These are phyloP conservation scores for Protophormia terraenovae DNA, from an alignment of 2,888 invertebrate genomes.

Conservation along the genomic window DNA sequence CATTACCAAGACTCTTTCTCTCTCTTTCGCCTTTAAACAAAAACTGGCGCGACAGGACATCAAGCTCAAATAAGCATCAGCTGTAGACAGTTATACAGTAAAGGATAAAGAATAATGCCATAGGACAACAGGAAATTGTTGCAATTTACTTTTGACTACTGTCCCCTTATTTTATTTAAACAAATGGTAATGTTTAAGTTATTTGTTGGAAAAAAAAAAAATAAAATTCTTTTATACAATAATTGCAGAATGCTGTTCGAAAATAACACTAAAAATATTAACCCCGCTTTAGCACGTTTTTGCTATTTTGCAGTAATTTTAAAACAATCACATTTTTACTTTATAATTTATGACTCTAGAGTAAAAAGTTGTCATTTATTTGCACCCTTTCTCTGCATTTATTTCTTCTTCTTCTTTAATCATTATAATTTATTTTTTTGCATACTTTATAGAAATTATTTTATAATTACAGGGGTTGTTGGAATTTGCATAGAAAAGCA, in stretches of 20 bases:
- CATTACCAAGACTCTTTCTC: constrained; percentile 16
- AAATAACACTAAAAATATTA: not conserved
- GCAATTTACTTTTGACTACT: constrained; percentile 36
- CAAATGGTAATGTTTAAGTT: constrained; percentile 1
- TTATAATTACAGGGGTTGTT: constrained; percentile 33
- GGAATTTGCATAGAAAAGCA: not conserved
- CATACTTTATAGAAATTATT: constrained; percentile 42
- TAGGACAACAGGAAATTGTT: constrained; percentile 55
- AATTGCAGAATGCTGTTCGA: constrained; percentile 15
- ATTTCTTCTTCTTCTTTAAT: not conserved
- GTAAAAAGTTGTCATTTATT: constrained; percentile 13
- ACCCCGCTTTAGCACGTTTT: constrained; percentile 24
- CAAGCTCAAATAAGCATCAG: not conserved
- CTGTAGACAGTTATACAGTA: not conserved
- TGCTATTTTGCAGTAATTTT: constrained; percentile 38
- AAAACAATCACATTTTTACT: constrained; percentile 22
- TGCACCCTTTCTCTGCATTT: not conserved
- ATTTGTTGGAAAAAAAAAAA: not conserved
- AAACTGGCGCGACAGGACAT: constrained; percentile 20
- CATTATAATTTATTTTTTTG: constrained; percentile 25
- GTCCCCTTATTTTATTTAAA: not conserved
- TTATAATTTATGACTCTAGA: constrained; percentile 44
- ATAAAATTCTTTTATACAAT: constrained; percentile 21
- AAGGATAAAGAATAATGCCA: not conserved
- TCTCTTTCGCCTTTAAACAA: not conserved